A percentile compares a stretch with the other conserved stretches of the same genome.
These are phyloP conservation scores for Xestia ashworthii DNA, from an alignment of 2,888 invertebrate species.

Conservation along the genomic window DNA sequence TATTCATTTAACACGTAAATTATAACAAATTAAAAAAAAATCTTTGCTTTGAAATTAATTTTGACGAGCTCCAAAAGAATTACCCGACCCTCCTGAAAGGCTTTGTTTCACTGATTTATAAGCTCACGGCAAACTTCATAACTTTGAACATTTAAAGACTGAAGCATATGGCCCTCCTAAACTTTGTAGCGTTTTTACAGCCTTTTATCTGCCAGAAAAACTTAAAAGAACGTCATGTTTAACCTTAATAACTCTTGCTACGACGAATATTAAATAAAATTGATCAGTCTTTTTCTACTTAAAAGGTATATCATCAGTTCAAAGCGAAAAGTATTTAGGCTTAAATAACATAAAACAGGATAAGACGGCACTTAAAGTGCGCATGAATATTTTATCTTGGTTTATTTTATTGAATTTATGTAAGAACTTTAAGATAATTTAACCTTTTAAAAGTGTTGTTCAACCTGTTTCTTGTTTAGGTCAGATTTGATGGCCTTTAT, in stretches of 20 bases:
- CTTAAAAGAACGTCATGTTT: conserved; percentile 2
- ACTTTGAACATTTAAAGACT: conserved; percentile 24
- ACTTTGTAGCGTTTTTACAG: conserved; percentile 4
- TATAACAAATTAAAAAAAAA: conserved; percentile 2
- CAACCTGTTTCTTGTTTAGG: conserved; percentile 20
- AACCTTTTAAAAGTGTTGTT: conserved; percentile 43
- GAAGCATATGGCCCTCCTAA: background rate
- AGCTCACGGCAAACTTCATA: conserved; percentile 9
- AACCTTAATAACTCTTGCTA: conserved; percentile 10
- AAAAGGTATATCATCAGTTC: conserved; percentile 12
- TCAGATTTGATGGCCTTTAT: conserved; percentile 8
- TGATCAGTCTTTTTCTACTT: background rate
- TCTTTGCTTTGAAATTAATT: conserved; percentile 3
- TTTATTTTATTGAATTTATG: conserved; percentile 42
- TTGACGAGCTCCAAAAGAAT: conserved; percentile 20
- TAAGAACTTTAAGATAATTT: conserved; percentile 21
- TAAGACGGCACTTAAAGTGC: conserved; percentile 26
- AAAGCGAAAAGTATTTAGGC: conserved; percentile 33
- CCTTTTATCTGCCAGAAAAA: conserved; percentile 5
- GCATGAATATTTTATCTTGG: conserved; percentile 44
- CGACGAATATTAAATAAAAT: conserved; percentile 20
- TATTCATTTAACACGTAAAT: background rate
- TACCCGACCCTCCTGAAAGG: background rate
- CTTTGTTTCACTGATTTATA: conserved; percentile 16
- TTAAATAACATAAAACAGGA: conserved; percentile 29